phyloP scores from a whole-genome alignment of 2,888 invertebrate genomes.

The Ganaspis brasiliensis region DNA sequence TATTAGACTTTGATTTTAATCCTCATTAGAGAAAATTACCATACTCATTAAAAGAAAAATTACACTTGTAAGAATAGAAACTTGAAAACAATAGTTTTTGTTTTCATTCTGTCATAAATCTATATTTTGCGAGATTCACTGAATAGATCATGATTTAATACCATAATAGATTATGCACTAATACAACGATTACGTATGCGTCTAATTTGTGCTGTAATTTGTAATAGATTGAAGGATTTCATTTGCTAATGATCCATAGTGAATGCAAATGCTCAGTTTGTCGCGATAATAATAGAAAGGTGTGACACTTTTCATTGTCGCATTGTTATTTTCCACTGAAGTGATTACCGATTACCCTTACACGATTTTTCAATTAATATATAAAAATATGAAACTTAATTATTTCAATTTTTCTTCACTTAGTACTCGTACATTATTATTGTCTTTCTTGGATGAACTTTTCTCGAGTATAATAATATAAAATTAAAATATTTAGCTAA shows the following conservation, averaged over 20 bases:
- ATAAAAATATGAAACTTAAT: background rate
- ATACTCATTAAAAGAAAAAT: too few relatives aligned
- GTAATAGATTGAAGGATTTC: constrained; percentile 28
- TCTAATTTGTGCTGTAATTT: constrained; percentile 21
- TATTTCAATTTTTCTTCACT: background rate
- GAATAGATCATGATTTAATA: constrained; percentile 30
- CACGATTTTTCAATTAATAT: constrained; percentile 21
- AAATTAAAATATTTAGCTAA: too few relatives aligned
- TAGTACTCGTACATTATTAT: background rate
- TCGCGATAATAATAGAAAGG: constrained; percentile 34
- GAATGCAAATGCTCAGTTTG: background rate
- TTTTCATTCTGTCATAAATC: background rate
- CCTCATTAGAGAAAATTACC: too few relatives aligned
- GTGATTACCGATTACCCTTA: background rate
- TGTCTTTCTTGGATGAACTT: too few relatives aligned
- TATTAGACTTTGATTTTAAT: too few relatives aligned
- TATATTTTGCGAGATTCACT: constrained; percentile 9
- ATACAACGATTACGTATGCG: constrained; percentile 8
- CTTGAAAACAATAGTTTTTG: background rate
- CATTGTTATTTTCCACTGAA: constrained; percentile 13
- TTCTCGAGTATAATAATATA: too few relatives aligned
- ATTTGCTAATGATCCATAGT: constrained; percentile 13
- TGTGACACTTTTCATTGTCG: constrained; percentile 39
- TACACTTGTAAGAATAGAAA: background rate
- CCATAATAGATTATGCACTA: constrained; percentile 11